phyloP scores from a whole-genome alignment of 2,797 vertebrate genomes.

The Oryzias dopingdopingensis region DNA sequence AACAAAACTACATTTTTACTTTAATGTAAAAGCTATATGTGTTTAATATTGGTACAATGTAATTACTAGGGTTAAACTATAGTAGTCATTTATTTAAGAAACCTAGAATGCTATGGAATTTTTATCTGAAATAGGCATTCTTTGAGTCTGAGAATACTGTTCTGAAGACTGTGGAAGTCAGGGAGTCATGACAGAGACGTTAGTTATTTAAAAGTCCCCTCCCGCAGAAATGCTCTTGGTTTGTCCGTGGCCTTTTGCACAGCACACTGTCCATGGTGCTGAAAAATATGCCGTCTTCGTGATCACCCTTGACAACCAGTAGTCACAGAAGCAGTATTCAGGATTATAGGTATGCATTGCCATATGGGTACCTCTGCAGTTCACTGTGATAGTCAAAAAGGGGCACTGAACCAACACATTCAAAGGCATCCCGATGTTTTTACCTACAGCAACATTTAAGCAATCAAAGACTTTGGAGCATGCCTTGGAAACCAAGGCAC shows the following conservation, averaged over 20 bases:
- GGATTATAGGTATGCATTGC: constrained; percentile 16
- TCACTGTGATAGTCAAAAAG: constrained; percentile 6
- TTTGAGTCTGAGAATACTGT: constrained; percentile 28
- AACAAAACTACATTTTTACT: no score
- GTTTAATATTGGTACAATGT: no score
- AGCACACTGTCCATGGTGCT: constrained; percentile 36
- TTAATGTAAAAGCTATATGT: no score
- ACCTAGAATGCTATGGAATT: constrained; percentile 2
- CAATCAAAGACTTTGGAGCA: constrained; percentile 17
- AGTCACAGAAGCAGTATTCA: constrained; percentile 22
- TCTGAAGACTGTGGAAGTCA: constrained; percentile 32
- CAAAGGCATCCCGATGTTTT: not conserved
- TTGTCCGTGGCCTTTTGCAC: constrained; percentile 47
- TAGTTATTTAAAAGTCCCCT: constrained; percentile 34
- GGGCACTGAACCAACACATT: not conserved
- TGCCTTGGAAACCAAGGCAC: constrained; percentile 17
- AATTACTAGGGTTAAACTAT: not conserved
- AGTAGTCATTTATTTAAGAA: not conserved
- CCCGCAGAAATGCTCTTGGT: constrained; percentile 50
- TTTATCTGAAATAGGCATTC: constrained; percentile 13
- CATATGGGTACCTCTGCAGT: constrained; percentile 18
- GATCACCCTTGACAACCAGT: constrained; percentile 40
- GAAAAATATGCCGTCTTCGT: constrained; percentile 19
- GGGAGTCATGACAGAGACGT: constrained; percentile 19
- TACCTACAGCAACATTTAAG: constrained; percentile 9